Evolutionary conservation across 2,888 invertebrate genomes (phyloP), one percentile per base, ranked within the genome.

Genomic region (Polyommatus iphigenia): DNA sequence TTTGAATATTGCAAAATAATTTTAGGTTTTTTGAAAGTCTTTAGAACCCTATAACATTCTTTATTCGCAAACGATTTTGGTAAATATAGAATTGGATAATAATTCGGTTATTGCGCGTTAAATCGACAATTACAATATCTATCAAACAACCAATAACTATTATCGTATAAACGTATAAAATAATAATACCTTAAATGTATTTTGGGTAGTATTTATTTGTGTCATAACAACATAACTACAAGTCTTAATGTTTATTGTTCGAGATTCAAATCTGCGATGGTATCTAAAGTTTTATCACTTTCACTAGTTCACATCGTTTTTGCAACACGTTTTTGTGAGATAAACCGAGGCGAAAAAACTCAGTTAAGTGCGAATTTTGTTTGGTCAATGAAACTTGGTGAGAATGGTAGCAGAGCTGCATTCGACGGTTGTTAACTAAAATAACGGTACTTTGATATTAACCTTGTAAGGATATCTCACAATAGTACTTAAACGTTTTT

Each of bases 271-370:
- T 67, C 67, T 67, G 67, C 29, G 20, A 13, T 62, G 62, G 29
- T 67, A 20, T 67, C 24, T 67, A 29, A 67, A 32, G 6, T 18
- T 32, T 67, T 32, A 32, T 67, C 29, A 32, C 67, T 67, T 67
- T 67, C 67, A 67, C 67, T 67, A 32, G 29, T 67, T 67, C 67
- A 67, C 67, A 67, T 29, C 29, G 67, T 67, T 32, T 67, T 67
- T 67, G 18, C 67, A 67, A 67, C 67, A 67, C 6, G 67, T 67
- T 67, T 67, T 67, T 67, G 67, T 32, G 67, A 67, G 67, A 32
- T 67, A 32, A 67, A 29, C 67, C 29, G 29, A 67, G 7, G 29
- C 29, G 67, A 67, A 67, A 62, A 67, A 67, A 67, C 67, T 24
- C 13, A 4, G 29, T 67, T 67, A 67, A 29, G 29, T 29, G 67